Evolutionary conservation across 2,888 invertebrate genomes (phyloP), one percentile per base, ranked within the genome.

Genomic region (Netelia virgata): DNA sequence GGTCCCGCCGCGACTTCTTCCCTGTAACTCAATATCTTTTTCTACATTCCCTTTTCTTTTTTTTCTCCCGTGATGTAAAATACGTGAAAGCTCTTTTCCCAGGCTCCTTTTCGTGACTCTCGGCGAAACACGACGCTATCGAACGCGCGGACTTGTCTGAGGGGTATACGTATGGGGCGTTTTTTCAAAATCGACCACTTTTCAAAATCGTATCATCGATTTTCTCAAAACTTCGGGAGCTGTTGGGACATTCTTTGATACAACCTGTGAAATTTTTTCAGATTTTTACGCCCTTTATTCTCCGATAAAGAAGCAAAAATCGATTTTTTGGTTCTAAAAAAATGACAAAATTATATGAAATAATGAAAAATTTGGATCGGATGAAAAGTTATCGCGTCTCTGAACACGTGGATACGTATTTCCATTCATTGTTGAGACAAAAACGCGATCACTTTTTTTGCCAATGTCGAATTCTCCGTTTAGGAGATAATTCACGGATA

Each of bases 1-100:
- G 11, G 43, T 57, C 70, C 50, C 43, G 16, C 18, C 43, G 28
- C 69, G 53, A 73, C 63, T 47, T 36, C 63, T 70, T 23, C 61
- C 61, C 43, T 70, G 83, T 80, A 84, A 84, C 66, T 76, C 83
- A 80, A 84, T 84, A 77, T 76, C 55, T 75, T 72, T 36, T 23
- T 75, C 47, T 63, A 73, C 36, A 57, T 57, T 57, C 57, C 57
- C 18, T 23, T 64, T 53, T 61, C 66, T 69, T 43, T 57, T 47
- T 69, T 64, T 73, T 57, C 78, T 83, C 68, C 63, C 57, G 74
- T 75, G 23, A 47, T 53, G 55, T 57, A 47, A 36, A 63, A 63
- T 70, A 64, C 23, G 64, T 72, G 53, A 80, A 69, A 76, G 59
- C 72, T 50, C 36, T 64, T 80, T 80, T 80, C 84, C 76, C 84